Conservation (phyloP, 2,888 invertebrate genomes). For the Hoplodrina ambigua region DNA sequence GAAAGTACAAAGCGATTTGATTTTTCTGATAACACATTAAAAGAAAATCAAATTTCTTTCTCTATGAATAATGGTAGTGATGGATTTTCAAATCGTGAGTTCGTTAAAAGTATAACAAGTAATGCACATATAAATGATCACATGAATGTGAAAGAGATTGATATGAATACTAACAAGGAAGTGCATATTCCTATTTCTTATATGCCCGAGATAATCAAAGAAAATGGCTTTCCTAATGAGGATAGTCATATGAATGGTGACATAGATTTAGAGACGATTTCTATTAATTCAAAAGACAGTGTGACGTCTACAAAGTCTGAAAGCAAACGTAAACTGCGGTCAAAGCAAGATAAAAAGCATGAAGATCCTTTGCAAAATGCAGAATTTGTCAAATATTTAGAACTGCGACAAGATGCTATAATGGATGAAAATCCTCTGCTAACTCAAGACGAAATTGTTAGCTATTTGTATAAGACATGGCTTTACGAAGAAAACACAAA, state of each 20-base stretch:
- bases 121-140: constrained; percentile 28
- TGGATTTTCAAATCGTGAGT: constrained; percentile 35
- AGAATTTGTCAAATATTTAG: constrained; percentile 87
- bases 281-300: constrained; percentile 67
- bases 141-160: constrained; percentile 52
- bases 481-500: constrained; percentile 81
- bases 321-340: constrained; percentile 67
- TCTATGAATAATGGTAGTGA: constrained; percentile 16
- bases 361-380: constrained; percentile 70
- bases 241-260: constrained; percentile 48
- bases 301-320: constrained; percentile 51
- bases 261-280: constrained; percentile 61
- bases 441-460: constrained; percentile 80
- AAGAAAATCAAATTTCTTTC: constrained; percentile 11
- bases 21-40: neutral
- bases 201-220: constrained; percentile 23
- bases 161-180: constrained; percentile 54
- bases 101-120: constrained; percentile 33
- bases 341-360: constrained; percentile 53
- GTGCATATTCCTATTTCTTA: constrained; percentile 44
- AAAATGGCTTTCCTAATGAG: constrained; percentile 51
- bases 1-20: constrained; percentile 15
- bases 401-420: constrained; percentile 83
- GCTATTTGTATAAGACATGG: constrained; percentile 88
- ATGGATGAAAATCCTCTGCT: constrained; percentile 88